Conservation (phyloP, 2,113 vertebrate species). For the Lophotis ruficrista region DNA sequence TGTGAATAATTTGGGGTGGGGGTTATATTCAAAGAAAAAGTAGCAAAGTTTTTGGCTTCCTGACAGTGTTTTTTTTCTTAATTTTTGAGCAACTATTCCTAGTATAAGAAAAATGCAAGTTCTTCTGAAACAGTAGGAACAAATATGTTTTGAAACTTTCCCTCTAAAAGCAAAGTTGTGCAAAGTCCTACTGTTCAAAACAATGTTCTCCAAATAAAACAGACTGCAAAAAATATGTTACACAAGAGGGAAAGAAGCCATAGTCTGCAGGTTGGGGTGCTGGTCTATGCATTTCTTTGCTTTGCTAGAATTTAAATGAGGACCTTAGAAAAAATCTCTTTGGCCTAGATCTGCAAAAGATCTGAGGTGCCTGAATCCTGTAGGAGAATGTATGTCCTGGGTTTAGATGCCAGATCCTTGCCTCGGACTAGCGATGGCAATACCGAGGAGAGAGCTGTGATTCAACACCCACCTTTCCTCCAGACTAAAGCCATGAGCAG, state of each 20-base stretch:
- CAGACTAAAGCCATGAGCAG: not conserved
- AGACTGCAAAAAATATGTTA: not conserved
- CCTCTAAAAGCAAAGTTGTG: not conserved
- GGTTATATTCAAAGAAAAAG: not conserved
- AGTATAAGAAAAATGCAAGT: not conserved
- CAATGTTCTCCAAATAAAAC: not conserved
- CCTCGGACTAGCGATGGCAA: not conserved
- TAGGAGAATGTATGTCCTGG: not conserved
- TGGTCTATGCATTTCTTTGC: not conserved
- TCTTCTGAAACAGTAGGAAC: conserved; percentile 1
- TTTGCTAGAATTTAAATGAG: not conserved
- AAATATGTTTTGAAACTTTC: conserved; percentile 26
- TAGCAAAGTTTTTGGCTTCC: not conserved
- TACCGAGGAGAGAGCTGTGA: not conserved
- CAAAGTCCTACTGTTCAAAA: not conserved
- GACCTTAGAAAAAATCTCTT: not conserved
- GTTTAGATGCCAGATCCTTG: not conserved
- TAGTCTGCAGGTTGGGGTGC: not conserved
- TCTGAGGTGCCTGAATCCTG: not conserved
- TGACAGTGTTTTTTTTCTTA: not conserved
- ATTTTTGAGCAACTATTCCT: conserved; percentile 20
- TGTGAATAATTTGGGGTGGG: conserved; percentile 37
- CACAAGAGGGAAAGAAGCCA: not conserved
- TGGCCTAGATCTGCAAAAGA: not conserved
- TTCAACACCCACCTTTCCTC: not conserved